Evolutionary conservation across 2,113 vertebrate genomes (phyloP).

Genomic region (Ia io): DNA sequence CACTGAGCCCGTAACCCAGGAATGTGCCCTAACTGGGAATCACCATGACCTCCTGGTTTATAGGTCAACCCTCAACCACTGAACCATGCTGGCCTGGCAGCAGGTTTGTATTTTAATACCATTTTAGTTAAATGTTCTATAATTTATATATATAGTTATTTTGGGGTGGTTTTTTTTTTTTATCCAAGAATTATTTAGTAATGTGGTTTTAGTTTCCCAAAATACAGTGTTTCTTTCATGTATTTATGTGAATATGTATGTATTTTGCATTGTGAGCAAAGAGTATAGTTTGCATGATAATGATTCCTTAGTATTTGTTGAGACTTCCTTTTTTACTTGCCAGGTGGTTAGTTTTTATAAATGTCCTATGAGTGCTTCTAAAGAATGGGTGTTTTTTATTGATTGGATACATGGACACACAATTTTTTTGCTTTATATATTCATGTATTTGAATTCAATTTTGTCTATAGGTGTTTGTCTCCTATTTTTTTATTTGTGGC

Average conservation of each 20-base stretch:
- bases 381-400: constrained; percentile 13
- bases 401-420: background rate
- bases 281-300: background rate
- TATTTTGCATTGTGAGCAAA: constrained; percentile 13
- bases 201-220: background rate
- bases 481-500: background rate
- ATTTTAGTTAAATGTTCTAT: background rate
- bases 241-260: background rate
- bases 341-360: background rate
- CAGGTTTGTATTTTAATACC: background rate
- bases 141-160: background rate
- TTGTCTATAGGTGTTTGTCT: background rate
- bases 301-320: constrained; percentile 1
- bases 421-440: constrained; percentile 39
- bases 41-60: no score
- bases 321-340: background rate
- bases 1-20: no score
- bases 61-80: no score
- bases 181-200: constrained; percentile 21
- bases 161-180: background rate
- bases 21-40: no score
- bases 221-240: background rate
- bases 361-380: background rate
- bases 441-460: background rate
- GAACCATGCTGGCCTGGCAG: no score